These are phyloP conservation scores for Cydia splendana DNA, from an alignment of 1,140 invertebrate genomes.

Conservation along the genomic window DNA sequence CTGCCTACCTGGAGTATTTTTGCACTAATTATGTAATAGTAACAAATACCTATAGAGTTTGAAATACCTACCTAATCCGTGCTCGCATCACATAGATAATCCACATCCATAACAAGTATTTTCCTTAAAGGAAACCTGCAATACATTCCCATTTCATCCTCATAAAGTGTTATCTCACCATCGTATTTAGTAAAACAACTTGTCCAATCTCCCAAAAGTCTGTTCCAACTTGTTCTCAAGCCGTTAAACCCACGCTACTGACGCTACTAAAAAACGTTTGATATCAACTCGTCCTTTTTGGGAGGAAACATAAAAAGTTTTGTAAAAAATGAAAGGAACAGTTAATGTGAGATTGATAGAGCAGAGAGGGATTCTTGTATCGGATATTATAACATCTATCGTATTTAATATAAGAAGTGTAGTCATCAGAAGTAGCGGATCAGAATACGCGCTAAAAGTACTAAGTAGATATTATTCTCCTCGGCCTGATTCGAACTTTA, in stretches of 20 bases:
- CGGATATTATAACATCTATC: no score
- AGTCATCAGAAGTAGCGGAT: no score
- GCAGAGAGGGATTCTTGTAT: not conserved
- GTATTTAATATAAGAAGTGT: no score
- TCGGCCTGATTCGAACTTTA: no score
- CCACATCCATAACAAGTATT: not conserved
- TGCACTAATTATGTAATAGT: no score
- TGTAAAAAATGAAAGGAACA: slow-evolving; percentile 25
- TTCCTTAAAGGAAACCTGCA: not conserved
- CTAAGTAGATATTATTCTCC: no score
- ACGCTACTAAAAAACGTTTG: not conserved
- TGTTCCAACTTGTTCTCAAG: not conserved
- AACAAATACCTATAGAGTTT: no score
- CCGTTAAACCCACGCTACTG: slow-evolving; percentile 10
- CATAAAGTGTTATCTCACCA: not conserved
- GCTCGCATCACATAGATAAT: not conserved
- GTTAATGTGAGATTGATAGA: not conserved
- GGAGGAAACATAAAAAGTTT: slow-evolving; percentile 24
- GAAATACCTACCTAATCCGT: no score
- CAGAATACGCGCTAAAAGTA: no score
- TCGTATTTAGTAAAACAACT: slow-evolving; percentile 1
- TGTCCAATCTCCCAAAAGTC: not conserved
- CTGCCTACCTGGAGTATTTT: no score
- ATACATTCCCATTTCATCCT: not conserved
- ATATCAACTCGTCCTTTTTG: not conserved